Conservation (phyloP, 1,140 invertebrate genomes). For the Sinonovacula constricta region DNA sequence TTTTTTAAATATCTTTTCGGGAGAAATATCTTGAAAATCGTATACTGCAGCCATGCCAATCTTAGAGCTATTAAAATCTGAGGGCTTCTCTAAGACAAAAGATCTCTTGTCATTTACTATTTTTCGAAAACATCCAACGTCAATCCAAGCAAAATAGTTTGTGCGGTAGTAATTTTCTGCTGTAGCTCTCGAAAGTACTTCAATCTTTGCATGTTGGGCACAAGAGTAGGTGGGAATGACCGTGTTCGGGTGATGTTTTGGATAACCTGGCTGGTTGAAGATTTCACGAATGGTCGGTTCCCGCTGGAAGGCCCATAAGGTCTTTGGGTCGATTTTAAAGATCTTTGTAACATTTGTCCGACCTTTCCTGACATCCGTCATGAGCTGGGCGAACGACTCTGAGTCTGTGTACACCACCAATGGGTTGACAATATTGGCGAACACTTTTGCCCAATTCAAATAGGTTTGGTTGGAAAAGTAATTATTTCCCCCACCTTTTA, state of each 20-base stretch:
- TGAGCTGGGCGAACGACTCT: constrained; percentile 9
- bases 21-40: not conserved
- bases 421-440: constrained; percentile 50
- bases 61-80: constrained; percentile 51
- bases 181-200: constrained; percentile 47
- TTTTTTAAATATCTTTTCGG: constrained; percentile 52
- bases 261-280: constrained; percentile 52
- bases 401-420: constrained; percentile 63
- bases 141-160: constrained; percentile 63
- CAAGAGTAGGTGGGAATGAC: constrained; percentile 59
- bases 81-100: constrained; percentile 56
- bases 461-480: constrained; percentile 43
- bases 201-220: constrained; percentile 64
- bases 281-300: constrained; percentile 55
- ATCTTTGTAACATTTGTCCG: constrained; percentile 46
- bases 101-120: not conserved
- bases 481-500: constrained; percentile 47
- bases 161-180: constrained; percentile 55
- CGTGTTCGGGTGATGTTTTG: constrained; percentile 59
- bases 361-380: constrained; percentile 40
- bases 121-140: constrained; percentile 64
- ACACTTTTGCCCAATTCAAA: constrained; percentile 38
- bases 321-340: constrained; percentile 35
- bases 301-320: constrained; percentile 60
- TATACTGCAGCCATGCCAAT: constrained; percentile 54